These are phyloP conservation scores for Phrynosoma platyrhinos DNA, from an alignment of 2,113 vertebrate species.

Conservation along the genomic window DNA sequence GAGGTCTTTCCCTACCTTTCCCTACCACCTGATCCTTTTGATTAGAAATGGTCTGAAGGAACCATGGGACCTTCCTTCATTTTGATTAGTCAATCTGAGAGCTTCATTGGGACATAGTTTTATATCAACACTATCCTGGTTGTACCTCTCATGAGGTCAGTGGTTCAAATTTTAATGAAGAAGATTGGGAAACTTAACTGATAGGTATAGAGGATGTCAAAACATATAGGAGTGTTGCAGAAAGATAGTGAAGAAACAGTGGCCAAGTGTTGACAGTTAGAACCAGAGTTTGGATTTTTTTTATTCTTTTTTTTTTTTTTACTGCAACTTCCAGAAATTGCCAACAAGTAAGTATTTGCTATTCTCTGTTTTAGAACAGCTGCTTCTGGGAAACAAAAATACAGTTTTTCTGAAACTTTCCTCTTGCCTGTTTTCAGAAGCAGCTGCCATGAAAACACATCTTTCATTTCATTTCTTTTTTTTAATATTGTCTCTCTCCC, in stretches of 20 bases:
- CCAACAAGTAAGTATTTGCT: too few relatives aligned
- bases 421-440: constrained; percentile 32
- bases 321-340: too few relatives aligned
- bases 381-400: too few relatives aligned
- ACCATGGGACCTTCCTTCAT: too few relatives aligned
- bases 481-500: not conserved
- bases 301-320: too few relatives aligned
- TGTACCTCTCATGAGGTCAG: not conserved
- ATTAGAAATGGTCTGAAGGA: not conserved
- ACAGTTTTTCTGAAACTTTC: not conserved
- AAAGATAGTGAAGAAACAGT: not conserved
- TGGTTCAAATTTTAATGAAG: not conserved
- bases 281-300: too few relatives aligned
- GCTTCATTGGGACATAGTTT: not conserved
- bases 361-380: too few relatives aligned
- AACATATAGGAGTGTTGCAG: not conserved
- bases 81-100: not conserved
- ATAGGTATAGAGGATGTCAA: not conserved
- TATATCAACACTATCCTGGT: not conserved
- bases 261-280: too few relatives aligned
- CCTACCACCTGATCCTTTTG: too few relatives aligned
- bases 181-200: not conserved
- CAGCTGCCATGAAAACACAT: constrained; percentile 63
- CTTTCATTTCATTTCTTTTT: constrained; percentile 40
- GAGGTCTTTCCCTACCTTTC: too few relatives aligned